A percentile compares a stretch with the other conserved stretches of the same genome.
phyloP scores from a whole-genome alignment of 2,888 invertebrate species.

The Gymnoscelis rufifasciata region DNA sequence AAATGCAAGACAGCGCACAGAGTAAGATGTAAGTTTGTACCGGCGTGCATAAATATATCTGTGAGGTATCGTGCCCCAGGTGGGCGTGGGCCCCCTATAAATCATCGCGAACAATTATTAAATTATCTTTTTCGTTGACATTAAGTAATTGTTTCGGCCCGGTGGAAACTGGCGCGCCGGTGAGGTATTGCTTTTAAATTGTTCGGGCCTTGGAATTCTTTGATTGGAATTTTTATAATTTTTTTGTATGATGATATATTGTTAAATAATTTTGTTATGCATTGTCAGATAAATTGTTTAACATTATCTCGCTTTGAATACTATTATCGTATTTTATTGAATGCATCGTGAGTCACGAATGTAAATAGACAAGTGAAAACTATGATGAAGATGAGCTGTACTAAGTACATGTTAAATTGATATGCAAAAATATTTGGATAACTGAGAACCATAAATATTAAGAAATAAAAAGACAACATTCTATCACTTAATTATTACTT shows the following conservation, averaged over 20 bases:
- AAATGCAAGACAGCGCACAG: constrained; percentile 67
- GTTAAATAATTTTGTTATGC: too few species aligned
- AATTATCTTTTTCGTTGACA: constrained; percentile 78
- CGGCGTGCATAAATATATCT: constrained; percentile 70
- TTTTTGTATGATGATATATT: constrained; percentile 17
- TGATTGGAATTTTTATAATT: constrained; percentile 41
- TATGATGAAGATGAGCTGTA: too few species aligned
- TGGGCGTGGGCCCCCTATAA: constrained; percentile 69
- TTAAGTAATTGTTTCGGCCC: constrained; percentile 75
- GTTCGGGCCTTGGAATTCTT: constrained; percentile 53
- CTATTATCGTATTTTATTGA: too few species aligned
- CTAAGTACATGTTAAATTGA: too few species aligned
- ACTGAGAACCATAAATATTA: too few species aligned
- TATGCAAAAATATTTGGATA: too few species aligned
- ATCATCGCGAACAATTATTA: constrained; percentile 76
- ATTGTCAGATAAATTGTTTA: too few species aligned
- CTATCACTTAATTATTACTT: too few species aligned
- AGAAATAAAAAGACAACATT: too few species aligned
- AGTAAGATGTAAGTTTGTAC: constrained; percentile 74
- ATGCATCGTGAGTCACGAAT: too few species aligned
- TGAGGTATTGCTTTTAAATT: constrained; percentile 63
- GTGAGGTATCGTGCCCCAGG: constrained; percentile 72
- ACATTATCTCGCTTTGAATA: too few species aligned
- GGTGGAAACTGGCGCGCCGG: constrained; percentile 59
- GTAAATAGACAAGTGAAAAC: too few species aligned